phyloP scores from a whole-genome alignment of 1,140 invertebrate species.

The Argopecten irradians region DNA sequence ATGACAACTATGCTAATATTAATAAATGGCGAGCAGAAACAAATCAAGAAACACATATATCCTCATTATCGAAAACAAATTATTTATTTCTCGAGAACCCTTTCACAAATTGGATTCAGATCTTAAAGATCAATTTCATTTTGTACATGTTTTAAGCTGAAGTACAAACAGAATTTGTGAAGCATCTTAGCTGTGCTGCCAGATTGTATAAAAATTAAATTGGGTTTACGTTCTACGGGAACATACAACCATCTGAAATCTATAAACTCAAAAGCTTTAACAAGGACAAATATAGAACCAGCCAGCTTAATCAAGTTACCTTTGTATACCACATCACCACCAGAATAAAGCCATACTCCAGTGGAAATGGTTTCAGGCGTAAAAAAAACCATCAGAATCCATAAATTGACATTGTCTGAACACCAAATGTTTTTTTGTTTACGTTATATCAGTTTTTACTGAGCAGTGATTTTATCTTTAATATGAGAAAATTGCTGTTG shows the following conservation, averaged over 20 bases:
- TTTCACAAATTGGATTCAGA: background rate
- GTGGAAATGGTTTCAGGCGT: too few relatives aligned
- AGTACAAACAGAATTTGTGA: conserved; percentile 13
- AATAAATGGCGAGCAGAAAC: background rate
- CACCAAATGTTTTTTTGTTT: too few relatives aligned
- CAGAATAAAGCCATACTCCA: too few relatives aligned
- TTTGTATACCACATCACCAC: background rate
- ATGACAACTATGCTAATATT: conserved; percentile 1
- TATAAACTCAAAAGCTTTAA: background rate
- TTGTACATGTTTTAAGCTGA: background rate
- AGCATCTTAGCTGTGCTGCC: background rate
- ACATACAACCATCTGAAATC: background rate
- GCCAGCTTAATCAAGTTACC: background rate
- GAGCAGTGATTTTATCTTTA: too few relatives aligned
- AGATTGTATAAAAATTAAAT: background rate
- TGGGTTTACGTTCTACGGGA: background rate
- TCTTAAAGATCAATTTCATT: background rate
- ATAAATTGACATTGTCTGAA: too few relatives aligned
- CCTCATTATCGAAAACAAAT: conserved; percentile 16
- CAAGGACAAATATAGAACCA: background rate
- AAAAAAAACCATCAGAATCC: too few relatives aligned
- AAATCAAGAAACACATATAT: background rate
- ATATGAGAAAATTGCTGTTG: too few relatives aligned
- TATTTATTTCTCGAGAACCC: background rate
- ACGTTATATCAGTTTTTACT: too few relatives aligned